A percentile compares a stretch with the other conserved stretches of the same genome.
phyloP scores from a whole-genome alignment of 2,888 invertebrate species.

The Lepidochrysops patricia region DNA sequence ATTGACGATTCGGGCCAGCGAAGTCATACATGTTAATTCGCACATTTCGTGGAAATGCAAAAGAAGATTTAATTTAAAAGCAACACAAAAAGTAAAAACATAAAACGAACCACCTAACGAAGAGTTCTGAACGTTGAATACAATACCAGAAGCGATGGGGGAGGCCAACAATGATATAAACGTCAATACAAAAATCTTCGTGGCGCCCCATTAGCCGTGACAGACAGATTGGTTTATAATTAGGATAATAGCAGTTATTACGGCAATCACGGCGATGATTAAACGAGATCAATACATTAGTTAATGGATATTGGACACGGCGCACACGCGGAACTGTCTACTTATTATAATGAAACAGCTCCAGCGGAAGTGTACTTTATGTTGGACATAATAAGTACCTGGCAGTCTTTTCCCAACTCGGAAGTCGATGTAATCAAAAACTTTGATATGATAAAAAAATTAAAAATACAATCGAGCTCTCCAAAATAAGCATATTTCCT shows the following conservation, averaged over 20 bases:
- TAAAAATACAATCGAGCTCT: no score
- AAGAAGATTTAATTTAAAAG: not conserved
- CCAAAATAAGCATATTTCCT: no score
- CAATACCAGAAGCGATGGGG: not conserved
- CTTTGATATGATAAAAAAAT: no score
- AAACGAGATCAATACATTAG: conserved; percentile 7
- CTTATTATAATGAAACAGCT: not conserved
- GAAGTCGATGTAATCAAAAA: no score
- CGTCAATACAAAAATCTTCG: not conserved
- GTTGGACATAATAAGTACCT: not conserved
- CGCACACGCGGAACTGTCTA: not conserved
- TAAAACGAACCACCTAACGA: not conserved
- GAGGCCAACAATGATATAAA: not conserved
- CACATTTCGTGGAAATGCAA: not conserved
- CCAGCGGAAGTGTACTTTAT: not conserved
- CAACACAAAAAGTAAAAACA: not conserved
- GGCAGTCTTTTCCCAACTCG: no score
- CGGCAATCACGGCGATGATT: conserved; percentile 1
- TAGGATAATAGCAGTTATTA: conserved; percentile 1
- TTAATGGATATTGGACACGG: not conserved
- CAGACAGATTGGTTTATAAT: not conserved
- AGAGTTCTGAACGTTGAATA: not conserved
- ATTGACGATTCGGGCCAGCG: not conserved
- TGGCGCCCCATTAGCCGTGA: not conserved
- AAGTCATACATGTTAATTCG: not conserved